Evolutionary conservation across 2,797 vertebrate species (phyloP).

Genomic region (Phoeniculus purpureus): DNA sequence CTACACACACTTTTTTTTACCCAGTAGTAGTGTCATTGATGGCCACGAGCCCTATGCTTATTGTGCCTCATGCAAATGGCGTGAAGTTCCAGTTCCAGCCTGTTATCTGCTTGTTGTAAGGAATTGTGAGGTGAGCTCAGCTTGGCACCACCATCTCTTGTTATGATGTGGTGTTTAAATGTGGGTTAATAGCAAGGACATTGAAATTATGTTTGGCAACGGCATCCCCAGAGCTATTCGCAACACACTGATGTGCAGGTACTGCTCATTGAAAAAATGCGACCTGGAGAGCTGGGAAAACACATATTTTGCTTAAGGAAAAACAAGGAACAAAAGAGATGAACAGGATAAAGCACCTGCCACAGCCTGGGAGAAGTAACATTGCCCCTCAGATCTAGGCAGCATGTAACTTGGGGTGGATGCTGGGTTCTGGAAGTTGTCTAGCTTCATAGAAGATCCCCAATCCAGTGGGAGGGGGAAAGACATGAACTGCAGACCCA

Average conservation of each 20-base stretch:
- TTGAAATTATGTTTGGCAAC: not conserved
- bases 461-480: not conserved
- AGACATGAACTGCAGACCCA: not conserved
- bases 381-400: not conserved
- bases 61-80: not conserved
- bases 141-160: not conserved
- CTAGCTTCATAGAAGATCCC: not conserved
- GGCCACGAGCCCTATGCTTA: not conserved
- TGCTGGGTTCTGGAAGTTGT: not conserved
- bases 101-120: not conserved
- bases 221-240: not conserved
- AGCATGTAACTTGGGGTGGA: not conserved
- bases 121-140: not conserved
- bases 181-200: not conserved
- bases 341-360: not conserved
- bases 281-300: not conserved
- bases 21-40: not conserved
- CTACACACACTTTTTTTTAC: not conserved
- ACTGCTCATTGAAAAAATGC: not conserved
- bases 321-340: not conserved
- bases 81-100: not conserved
- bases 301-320: not conserved
- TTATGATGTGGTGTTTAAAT: not conserved
- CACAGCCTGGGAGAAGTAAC: not conserved
- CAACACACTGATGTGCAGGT: not conserved